Evolutionary conservation across 2,113 vertebrate species (phyloP).

Genomic region (Cromileptes altivelis): DNA sequence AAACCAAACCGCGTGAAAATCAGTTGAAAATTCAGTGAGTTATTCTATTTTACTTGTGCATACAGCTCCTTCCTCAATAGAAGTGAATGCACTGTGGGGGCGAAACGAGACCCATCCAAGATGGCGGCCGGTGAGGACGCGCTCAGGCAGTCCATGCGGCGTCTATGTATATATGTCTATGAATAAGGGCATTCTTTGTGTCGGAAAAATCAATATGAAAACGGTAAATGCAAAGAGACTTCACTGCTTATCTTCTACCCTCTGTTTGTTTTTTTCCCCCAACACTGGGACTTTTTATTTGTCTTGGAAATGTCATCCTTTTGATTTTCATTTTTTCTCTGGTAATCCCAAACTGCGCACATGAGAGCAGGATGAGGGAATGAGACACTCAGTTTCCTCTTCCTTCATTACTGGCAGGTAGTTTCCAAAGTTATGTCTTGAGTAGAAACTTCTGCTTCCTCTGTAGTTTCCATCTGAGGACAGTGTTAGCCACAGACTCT

Average conservation of each 20-base stretch:
- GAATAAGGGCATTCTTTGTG: neutral
- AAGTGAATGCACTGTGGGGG: too few relatives aligned
- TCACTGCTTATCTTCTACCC: neutral
- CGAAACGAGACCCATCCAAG: too few relatives aligned
- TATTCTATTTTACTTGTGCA: too few relatives aligned
- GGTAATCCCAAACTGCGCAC: neutral
- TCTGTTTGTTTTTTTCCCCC: neutral
- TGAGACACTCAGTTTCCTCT: neutral
- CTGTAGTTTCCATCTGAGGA: slow-evolving; percentile 25
- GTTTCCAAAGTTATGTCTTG: slow-evolving; percentile 45
- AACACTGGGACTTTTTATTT: neutral
- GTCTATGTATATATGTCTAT: too few relatives aligned
- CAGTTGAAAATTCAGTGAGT: too few relatives aligned
- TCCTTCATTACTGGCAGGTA: slow-evolving; percentile 15
- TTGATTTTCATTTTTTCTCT: neutral
- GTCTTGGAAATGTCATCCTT: neutral
- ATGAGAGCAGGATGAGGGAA: neutral
- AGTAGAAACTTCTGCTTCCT: slow-evolving; percentile 59
- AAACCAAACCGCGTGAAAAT: too few relatives aligned
- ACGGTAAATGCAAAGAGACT: neutral
- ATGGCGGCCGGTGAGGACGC: too few relatives aligned
- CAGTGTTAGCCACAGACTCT: slow-evolving; percentile 9
- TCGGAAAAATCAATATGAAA: neutral
- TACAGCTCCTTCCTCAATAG: too few relatives aligned
- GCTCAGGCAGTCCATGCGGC: too few relatives aligned